Conservation (phyloP, 2,797 vertebrate genomes). For the Chelon auratus region DNA sequence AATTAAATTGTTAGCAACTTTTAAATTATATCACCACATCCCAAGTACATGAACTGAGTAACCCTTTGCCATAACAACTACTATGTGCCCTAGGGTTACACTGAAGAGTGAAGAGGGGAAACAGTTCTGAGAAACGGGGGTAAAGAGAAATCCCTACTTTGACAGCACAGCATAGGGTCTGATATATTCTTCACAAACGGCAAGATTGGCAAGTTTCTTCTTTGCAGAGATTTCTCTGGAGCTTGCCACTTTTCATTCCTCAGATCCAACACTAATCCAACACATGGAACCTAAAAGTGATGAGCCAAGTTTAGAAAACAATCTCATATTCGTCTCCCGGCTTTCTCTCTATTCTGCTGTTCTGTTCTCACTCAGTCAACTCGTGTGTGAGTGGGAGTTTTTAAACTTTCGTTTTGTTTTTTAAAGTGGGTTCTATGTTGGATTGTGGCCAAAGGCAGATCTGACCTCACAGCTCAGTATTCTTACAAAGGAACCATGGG, state of each 20-base stretch:
- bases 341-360: neutral
- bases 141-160: slow-evolving; percentile 57
- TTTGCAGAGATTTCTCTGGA: slow-evolving; percentile 49
- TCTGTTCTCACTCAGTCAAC: neutral
- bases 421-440: neutral
- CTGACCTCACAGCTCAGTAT: neutral
- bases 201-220: slow-evolving; percentile 42
- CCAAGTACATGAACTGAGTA: slow-evolving; percentile 10
- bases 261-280: slow-evolving; percentile 58
- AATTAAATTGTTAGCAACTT: neutral
- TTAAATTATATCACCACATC: neutral
- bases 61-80: neutral
- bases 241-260: slow-evolving; percentile 42
- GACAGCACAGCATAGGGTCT: slow-evolving; percentile 58
- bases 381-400: neutral
- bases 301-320: slow-evolving; percentile 27
- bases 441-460: neutral
- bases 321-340: slow-evolving; percentile 11
- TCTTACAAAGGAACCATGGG: neutral
- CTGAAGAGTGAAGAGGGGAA: neutral
- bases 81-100: neutral
- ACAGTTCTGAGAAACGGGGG: no score
- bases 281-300: slow-evolving; percentile 26
- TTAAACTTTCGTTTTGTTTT: neutral
- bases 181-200: slow-evolving; percentile 50